Base-by-base conservation (phyloP, 2,888 invertebrate species). In the Polyommatus iphigenia region DNA sequence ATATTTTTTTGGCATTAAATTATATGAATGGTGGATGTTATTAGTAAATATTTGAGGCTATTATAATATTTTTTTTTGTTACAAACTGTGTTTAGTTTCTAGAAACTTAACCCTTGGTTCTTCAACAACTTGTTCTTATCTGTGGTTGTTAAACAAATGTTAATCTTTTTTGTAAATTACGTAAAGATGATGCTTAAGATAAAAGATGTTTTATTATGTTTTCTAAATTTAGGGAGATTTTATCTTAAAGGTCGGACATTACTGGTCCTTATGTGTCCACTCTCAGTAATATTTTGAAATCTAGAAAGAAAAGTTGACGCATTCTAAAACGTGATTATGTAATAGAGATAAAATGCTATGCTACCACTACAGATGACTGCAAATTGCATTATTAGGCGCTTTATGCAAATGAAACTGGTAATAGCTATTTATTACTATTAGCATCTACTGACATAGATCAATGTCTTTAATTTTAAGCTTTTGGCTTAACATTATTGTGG, bases 171-270 rank as follows among this genome's bases (percentile, higher is more conserved):
- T 41, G n/a, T 72, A 41, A 20, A 72, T 41, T 72, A 72, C n/a
- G 72, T 72, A 72, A 72, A 72, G 72, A 72, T 72, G 72, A 72
- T 41, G 18, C 71, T 8, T 41, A 20, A 72, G 72, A 72, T 72
- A 72, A 20, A 36, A 46, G 77, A 62, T 50, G 71, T 71, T 77
- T 72, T 72, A 67, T 67, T 67, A 67, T 32, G 18, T 29, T 32
- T 67, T 18, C 67, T 67, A 67, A 67, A 67, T 32, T 67, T 67
- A 67, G 67, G 15, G 5, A 67, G 67, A 67, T 67, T 2, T 67
- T 32, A 67, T 67, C 67, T 32, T 67, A 2, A 67, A 15, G 67
- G 29, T 67, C 32, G 62, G 62, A 24, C 62, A 67, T 67, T 29
- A 67, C 67, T 67, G 67, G 67, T 67, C 67, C 67, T 67, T 32